Conservation (phyloP, 2,888 invertebrate species). For the Carpatolechia fugitivella region DNA sequence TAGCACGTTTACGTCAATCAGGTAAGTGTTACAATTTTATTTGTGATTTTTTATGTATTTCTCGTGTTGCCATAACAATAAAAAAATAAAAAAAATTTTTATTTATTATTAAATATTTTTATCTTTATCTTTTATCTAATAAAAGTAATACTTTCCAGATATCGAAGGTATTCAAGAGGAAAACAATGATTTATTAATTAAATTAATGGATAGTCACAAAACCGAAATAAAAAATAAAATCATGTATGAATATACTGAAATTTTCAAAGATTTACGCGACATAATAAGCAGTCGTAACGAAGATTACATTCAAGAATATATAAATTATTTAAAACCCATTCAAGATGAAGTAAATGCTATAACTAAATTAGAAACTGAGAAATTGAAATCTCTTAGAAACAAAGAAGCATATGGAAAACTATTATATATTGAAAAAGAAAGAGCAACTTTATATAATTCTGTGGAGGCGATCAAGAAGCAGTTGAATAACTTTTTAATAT, state of each 20-base stretch:
- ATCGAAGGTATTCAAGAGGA: neutral
- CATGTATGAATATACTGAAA: neutral
- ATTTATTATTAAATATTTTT: no score
- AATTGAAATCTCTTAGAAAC: neutral
- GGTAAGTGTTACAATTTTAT: no score
- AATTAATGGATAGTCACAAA: neutral
- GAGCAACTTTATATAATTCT: neutral
- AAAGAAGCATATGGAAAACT: neutral
- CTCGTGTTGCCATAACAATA: no score
- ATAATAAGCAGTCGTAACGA: neutral
- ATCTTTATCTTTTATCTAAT: no score
- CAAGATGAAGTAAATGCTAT: neutral
- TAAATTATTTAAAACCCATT: neutral
- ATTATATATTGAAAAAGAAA: neutral
- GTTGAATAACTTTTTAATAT: neutral
- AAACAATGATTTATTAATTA: neutral
- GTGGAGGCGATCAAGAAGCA: neutral
- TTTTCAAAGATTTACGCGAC: neutral
- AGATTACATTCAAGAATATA: neutral
- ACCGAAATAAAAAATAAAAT: neutral
- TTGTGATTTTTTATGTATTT: no score
- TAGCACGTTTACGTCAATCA: no score
- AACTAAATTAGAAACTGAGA: neutral
- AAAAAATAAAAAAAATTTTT: no score
- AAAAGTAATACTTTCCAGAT: neutral